phyloP scores from a whole-genome alignment of 2,113 vertebrate genomes.

The Sapajus apella region DNA sequence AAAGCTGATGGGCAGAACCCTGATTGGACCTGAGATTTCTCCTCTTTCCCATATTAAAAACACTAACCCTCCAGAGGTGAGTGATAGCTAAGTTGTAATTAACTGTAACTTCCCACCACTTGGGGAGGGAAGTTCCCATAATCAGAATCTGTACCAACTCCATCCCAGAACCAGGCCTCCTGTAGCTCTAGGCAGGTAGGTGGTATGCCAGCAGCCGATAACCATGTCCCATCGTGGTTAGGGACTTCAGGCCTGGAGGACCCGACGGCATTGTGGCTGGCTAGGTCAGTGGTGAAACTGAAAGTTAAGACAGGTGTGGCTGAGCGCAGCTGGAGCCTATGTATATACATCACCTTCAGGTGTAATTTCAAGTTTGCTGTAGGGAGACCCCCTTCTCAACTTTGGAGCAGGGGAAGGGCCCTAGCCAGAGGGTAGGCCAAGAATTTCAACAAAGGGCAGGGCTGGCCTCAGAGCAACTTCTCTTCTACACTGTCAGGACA shows the following conservation, averaged over 20 bases:
- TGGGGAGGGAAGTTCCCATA: background rate
- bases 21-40: slow-evolving; percentile 69
- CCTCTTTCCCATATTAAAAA: background rate
- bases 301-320: slow-evolving; percentile 17
- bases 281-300: background rate
- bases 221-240: background rate
- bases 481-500: background rate
- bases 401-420: background rate
- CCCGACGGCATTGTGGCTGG: background rate
- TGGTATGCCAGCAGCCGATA: background rate
- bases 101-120: background rate
- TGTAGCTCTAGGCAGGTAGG: background rate
- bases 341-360: background rate
- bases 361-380: background rate
- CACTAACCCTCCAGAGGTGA: background rate
- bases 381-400: background rate
- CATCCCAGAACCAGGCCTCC: background rate
- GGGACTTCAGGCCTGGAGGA: background rate
- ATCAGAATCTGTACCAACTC: background rate
- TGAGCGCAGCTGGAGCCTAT: background rate
- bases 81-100: background rate
- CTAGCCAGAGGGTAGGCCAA: background rate
- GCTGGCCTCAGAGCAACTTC: background rate
- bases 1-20: slow-evolving; percentile 52
- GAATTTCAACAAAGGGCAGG: background rate